Evolutionary conservation across 2,113 vertebrate genomes (phyloP).

Genomic region (Sapajus apella): DNA sequence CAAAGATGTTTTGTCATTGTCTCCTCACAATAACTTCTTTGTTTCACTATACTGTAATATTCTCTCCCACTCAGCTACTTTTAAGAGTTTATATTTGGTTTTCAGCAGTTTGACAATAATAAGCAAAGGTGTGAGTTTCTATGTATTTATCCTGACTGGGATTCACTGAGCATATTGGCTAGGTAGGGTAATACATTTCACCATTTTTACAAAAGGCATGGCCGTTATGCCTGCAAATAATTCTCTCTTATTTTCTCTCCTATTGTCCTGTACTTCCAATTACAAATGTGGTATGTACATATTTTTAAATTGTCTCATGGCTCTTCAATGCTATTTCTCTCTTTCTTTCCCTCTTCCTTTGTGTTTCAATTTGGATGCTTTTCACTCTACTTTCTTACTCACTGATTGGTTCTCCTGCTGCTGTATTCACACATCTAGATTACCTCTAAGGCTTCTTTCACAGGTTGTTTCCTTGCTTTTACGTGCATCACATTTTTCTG

Average conservation of each 20-base stretch:
- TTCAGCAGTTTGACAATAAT: background rate
- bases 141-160: background rate
- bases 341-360: background rate
- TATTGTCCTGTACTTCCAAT: background rate
- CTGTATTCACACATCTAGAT: background rate
- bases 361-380: background rate
- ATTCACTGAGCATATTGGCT: background rate
- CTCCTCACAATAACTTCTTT: background rate
- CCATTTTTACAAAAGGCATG: background rate
- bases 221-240: background rate
- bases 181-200: background rate
- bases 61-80: background rate
- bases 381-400: background rate
- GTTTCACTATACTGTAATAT: background rate
- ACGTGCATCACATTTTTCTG: background rate
- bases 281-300: background rate
- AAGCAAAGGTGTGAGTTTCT: background rate
- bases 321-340: fast-evolving
- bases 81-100: background rate
- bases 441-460: background rate
- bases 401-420: background rate
- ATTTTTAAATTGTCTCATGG: background rate
- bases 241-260: background rate
- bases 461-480: background rate
- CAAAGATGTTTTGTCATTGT: background rate